Base-by-base conservation (phyloP, 1,140 invertebrate species). In the Ceratosolen fusciceps region DNA sequence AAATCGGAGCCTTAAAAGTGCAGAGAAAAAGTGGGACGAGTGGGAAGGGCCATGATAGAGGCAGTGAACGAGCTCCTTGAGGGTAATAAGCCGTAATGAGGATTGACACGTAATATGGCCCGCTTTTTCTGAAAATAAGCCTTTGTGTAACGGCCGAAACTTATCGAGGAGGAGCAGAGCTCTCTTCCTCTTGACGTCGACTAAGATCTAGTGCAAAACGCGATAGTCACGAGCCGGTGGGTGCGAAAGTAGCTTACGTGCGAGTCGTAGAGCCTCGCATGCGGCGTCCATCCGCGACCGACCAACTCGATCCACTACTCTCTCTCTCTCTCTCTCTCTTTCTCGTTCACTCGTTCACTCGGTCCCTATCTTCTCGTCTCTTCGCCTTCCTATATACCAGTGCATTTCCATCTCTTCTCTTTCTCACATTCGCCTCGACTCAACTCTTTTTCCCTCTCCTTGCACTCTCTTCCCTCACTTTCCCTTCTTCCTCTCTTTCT, bases 241-340 rank as follows among this genome's bases (percentile, higher is more conserved):
- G 74, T 82, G 76, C 79, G 82, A 82, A 82, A 82, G 79, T 82
- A 74, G 81, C 81, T 80, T 80, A n/a, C 60, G 34, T 65, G 60
- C 26, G 77, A 76, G 60, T 76, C 74, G 43, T 75, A 76, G 34
- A 76, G 47, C 47, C 24, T 24, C 71, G 34, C 71, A 34, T 5
- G 52, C 3, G 49, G 34, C 56, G 37, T 68, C 37, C 67, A 37
- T 2, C 67, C 39, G 67, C 10, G 39, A 43, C 24, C 31, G 52
- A 10, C 37, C 37, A 54, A 68, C 74, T 76, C 39, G 26, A 67
- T 75, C 58, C 26, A 26, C 56, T 47, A 43, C 72, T 74, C 72
- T 60, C 72, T 60, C 71, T 73, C 52, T 1, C 9, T 52, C 34
- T 47, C 43, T 47, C 43, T 47, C 43, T 47, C 43, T 47, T 16